These are phyloP conservation scores for Zaprionus ornatus DNA, from an alignment of 1,140 invertebrate species.

Conservation along the genomic window DNA sequence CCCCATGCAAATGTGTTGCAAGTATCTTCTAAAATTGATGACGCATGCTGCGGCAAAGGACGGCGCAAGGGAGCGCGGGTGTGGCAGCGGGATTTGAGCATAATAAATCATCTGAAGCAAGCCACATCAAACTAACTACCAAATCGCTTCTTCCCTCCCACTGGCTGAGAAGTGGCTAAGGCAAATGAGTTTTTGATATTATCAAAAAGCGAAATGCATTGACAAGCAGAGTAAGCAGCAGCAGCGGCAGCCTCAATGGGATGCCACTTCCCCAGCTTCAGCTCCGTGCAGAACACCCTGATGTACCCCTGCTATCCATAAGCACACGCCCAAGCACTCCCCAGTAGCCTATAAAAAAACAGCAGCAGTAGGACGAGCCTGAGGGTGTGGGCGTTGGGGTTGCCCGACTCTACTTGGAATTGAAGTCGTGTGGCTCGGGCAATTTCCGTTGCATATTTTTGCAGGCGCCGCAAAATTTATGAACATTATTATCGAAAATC, in stretches of 20 bases:
- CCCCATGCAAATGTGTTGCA: constrained; percentile 62
- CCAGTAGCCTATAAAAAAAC: constrained; percentile 57
- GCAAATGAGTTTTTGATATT: constrained; percentile 81
- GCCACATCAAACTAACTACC: constrained; percentile 50
- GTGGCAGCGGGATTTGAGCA: background rate
- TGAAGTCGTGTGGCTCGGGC: constrained; percentile 73
- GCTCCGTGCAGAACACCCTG: background rate
- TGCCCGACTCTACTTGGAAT: constrained; percentile 33
- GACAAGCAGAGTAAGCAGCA: constrained; percentile 58
- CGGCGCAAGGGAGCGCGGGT: background rate
- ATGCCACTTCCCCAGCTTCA: constrained; percentile 21
- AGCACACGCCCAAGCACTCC: constrained; percentile 51
- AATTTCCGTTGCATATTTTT: constrained; percentile 81
- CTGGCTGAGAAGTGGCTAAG: constrained; percentile 45
- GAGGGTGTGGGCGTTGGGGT: constrained; percentile 9
- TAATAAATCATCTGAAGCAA: constrained; percentile 72
- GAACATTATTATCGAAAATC: constrained; percentile 58
- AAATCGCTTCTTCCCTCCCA: constrained; percentile 8
- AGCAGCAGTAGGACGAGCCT: constrained; percentile 23
- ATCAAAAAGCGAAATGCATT: constrained; percentile 79
- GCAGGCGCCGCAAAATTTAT: constrained; percentile 76
- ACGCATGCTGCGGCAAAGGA: constrained; percentile 56
- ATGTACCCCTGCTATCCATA: constrained; percentile 2
- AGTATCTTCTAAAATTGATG: constrained; percentile 73
- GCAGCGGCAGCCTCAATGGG: constrained; percentile 27